phyloP scores from a whole-genome alignment of 2,888 invertebrate species.

The Pachliopta kotzebuea region DNA sequence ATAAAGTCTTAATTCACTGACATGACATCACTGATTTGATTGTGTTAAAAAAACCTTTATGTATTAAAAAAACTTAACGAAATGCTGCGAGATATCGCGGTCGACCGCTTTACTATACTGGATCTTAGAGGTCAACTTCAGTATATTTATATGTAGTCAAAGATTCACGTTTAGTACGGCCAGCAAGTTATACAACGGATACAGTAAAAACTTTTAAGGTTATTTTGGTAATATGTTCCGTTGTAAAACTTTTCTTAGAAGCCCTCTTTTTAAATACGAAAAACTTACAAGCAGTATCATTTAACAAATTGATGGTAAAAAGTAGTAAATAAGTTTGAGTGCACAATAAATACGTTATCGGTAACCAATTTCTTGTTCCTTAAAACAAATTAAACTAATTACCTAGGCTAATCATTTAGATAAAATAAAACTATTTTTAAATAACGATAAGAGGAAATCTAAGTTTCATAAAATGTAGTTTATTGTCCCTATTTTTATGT shows the following conservation, averaged over 20 bases:
- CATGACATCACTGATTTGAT: slow-evolving; percentile 29
- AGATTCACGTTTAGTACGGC: slow-evolving; percentile 49
- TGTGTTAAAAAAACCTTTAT: slow-evolving; percentile 25
- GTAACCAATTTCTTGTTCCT: neutral
- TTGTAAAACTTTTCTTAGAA: too few species aligned
- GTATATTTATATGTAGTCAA: slow-evolving; percentile 58
- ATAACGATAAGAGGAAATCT: too few species aligned
- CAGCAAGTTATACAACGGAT: slow-evolving; percentile 38
- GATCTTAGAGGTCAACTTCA: slow-evolving; percentile 66
- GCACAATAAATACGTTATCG: neutral
- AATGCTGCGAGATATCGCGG: slow-evolving; percentile 38
- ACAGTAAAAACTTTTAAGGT: too few species aligned
- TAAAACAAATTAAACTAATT: neutral
- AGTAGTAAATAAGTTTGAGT: neutral
- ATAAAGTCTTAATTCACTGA: slow-evolving; percentile 31
- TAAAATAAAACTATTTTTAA: neutral
- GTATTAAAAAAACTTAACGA: slow-evolving; percentile 27
- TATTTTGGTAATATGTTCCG: too few species aligned
- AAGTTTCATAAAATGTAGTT: neutral
- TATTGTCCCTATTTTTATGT: too few species aligned
- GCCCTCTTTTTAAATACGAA: neutral
- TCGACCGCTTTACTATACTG: slow-evolving; percentile 56
- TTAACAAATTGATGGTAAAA: neutral
- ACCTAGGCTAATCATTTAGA: neutral
- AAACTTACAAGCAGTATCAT: neutral